These are phyloP conservation scores for Vanessa tameamea DNA, from an alignment of 1,140 invertebrate species.

Conservation along the genomic window DNA sequence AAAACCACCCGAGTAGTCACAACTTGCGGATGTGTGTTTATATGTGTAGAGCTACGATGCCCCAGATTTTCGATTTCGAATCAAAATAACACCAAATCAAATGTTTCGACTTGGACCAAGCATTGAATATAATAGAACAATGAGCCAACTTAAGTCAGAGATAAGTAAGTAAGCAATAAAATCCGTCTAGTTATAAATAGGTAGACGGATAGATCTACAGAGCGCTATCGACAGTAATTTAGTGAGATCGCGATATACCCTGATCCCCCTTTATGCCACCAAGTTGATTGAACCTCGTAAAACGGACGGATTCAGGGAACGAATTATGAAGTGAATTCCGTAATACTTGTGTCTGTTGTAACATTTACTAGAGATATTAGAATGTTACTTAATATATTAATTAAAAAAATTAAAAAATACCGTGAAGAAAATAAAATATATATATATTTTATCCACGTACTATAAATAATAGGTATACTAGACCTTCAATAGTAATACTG, in stretches of 20 bases:
- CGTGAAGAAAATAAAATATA: too few species aligned
- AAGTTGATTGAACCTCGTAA: constrained; percentile 25
- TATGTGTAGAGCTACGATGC: too few species aligned
- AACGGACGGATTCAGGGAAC: constrained; percentile 2
- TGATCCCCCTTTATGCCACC: constrained; percentile 19
- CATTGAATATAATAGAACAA: too few species aligned
- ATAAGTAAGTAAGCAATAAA: constrained; percentile 1
- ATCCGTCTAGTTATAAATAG: not conserved
- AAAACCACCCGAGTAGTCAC: too few species aligned
- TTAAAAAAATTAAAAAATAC: too few species aligned
- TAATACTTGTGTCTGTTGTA: not conserved
- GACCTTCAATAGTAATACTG: too few species aligned
- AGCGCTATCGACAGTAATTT: constrained; percentile 16
- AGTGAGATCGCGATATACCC: not conserved
- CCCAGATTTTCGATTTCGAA: too few species aligned
- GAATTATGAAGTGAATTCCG: constrained; percentile 1
- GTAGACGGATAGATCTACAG: not conserved
- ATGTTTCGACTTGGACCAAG: too few species aligned
- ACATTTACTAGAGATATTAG: not conserved
- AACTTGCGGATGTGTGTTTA: too few species aligned
- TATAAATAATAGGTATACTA: too few species aligned
- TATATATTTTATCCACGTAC: too few species aligned
- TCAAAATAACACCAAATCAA: too few species aligned
- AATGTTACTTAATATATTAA: not conserved
- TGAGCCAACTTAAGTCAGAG: not conserved